These are phyloP conservation scores for Drusus annulatus DNA, from an alignment of 1,140 invertebrate genomes.

Conservation along the genomic window DNA sequence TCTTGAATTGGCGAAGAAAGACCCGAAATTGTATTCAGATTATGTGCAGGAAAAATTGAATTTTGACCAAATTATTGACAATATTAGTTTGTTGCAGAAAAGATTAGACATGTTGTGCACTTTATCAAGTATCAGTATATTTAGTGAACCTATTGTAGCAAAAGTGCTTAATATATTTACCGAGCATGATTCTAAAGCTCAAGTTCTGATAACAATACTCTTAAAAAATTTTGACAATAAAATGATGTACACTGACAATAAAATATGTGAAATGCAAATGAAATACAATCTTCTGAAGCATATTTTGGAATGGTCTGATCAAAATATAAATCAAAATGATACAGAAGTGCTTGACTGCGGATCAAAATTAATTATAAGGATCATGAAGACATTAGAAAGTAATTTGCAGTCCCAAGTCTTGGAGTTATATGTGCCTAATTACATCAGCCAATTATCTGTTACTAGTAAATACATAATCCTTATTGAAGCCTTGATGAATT, in stretches of 20 bases:
- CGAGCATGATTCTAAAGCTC: conserved; percentile 16
- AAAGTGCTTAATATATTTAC: conserved; percentile 42
- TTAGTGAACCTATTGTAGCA: conserved; percentile 35
- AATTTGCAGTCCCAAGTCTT: conserved; percentile 63
- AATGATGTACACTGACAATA: conserved; percentile 37
- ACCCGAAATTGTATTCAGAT: conserved; percentile 64
- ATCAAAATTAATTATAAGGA: conserved; percentile 64
- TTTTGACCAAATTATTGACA: conserved; percentile 39
- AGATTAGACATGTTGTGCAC: conserved; percentile 49
- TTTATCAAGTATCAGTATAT: conserved; percentile 44
- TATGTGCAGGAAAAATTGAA: conserved; percentile 62
- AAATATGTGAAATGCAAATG: conserved; percentile 48
- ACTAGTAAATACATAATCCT: conserved; percentile 63
- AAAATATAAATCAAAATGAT: conserved; percentile 56
- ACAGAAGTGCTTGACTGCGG: conserved; percentile 61
- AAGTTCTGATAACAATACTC: conserved; percentile 21
- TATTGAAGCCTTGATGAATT: conserved; percentile 67
- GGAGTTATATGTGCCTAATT: conserved; percentile 59
- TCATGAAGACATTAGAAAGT: conserved; percentile 62
- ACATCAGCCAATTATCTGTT: conserved; percentile 60
- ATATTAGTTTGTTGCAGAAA: conserved; percentile 43
- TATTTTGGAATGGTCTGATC: conserved; percentile 44
- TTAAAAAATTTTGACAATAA: conserved; percentile 41
- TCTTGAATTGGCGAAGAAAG: conserved; percentile 62
- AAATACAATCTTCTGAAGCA: conserved; percentile 45